phyloP scores from a whole-genome alignment of 2,888 invertebrate genomes.

The Zhengitettix transpicula region DNA sequence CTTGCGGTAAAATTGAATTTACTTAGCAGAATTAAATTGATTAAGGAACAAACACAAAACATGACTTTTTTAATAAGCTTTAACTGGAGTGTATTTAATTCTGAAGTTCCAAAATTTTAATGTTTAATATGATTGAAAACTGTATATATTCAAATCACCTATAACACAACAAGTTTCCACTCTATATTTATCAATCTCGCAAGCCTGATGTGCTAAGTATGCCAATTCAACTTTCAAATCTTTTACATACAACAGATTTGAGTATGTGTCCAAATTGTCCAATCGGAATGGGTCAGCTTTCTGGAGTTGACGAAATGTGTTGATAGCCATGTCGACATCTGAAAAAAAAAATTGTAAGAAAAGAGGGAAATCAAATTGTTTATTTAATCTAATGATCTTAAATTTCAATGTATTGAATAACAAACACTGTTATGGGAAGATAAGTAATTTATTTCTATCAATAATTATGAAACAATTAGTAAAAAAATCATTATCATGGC shows the following conservation, averaged over 20 bases:
- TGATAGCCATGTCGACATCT: conserved; percentile 82
- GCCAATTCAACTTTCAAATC: conserved; percentile 85
- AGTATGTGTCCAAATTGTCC: conserved; percentile 92
- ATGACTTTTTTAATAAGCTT: background rate
- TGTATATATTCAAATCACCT: conserved; percentile 39
- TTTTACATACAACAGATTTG: conserved; percentile 88
- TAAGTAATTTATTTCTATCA: too few relatives aligned
- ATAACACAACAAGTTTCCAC: conserved; percentile 97
- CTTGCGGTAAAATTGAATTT: too few relatives aligned
- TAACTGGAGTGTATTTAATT: background rate
- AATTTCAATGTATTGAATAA: too few relatives aligned
- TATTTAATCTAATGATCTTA: too few relatives aligned
- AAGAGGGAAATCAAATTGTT: too few relatives aligned
- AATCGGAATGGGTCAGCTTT: conserved; percentile 81
- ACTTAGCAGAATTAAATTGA: too few relatives aligned
- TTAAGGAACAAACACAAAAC: too few relatives aligned
- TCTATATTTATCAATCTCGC: conserved; percentile 87
- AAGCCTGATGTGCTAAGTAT: conserved; percentile 81
- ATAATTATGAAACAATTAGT: too few relatives aligned
- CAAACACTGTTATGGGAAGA: too few relatives aligned
- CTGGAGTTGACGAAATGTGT: conserved; percentile 66
- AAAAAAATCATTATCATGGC: too few relatives aligned
- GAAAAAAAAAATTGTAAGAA: conserved; percentile 9
- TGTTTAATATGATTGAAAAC: background rate
- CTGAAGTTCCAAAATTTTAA: background rate